Conservation (phyloP, 2,797 vertebrate species). For the Siniperca scherzeri region DNA sequence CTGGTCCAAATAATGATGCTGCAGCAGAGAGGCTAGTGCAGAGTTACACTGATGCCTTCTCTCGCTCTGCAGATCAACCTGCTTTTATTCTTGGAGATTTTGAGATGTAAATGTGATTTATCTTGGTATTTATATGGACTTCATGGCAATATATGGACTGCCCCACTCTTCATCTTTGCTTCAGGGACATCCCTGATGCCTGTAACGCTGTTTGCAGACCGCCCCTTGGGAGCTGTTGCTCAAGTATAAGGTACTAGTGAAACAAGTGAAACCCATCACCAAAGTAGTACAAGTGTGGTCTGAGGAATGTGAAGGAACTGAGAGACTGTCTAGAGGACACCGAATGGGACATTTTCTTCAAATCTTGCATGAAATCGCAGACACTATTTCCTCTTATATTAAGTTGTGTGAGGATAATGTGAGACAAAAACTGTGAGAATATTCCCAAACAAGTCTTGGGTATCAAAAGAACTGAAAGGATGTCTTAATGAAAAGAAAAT, state of each 20-base stretch:
- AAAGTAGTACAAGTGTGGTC: conserved; percentile 7
- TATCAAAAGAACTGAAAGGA: neutral
- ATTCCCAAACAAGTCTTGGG: conserved; percentile 4
- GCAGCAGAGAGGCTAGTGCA: neutral
- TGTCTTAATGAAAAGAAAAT: neutral
- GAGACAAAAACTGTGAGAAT: conserved; percentile 8
- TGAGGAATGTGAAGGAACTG: conserved; percentile 7
- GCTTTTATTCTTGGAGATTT: conserved; percentile 5
- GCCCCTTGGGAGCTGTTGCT: neutral
- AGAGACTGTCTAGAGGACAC: neutral
- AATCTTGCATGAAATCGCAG: conserved; percentile 9
- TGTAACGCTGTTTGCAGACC: conserved; percentile 5
- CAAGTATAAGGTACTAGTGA: conserved; percentile 16
- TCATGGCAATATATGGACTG: conserved; percentile 7
- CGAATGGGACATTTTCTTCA: conserved; percentile 2
- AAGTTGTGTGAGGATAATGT: conserved; percentile 9
- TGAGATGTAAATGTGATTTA: conserved; percentile 2
- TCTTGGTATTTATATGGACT: conserved; percentile 2
- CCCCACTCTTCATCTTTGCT: conserved; percentile 15
- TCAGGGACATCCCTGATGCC: conserved; percentile 11
- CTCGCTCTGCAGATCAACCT: conserved; percentile 6
- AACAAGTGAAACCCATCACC: neutral
- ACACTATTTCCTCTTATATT: neutral
- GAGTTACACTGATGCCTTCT: neutral
- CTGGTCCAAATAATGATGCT: neutral